Percentiles rank a stretch among this genome's conserved stretches.
Evolutionary conservation across 37 sponge, comb jelly and placozoan genomes (phyloP).

Genomic region (Geodia barretti): DNA sequence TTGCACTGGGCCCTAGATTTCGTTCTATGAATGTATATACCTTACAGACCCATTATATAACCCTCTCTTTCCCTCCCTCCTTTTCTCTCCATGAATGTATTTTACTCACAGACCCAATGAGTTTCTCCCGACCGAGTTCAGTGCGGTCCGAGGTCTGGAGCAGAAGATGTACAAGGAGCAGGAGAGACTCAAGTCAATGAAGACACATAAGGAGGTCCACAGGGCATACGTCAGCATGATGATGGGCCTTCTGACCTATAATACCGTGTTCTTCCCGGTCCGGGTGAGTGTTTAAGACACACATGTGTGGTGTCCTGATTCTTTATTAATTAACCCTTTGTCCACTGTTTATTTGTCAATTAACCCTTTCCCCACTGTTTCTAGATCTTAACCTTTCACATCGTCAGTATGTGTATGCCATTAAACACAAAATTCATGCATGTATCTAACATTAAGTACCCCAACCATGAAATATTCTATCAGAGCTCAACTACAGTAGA

Average conservation of each 20-base stretch:
- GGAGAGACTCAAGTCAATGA: slow-evolving; percentile 18
- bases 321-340: too few species aligned
- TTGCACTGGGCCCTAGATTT: background rate
- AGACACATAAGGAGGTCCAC: slow-evolving; percentile 37
- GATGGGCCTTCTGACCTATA: slow-evolving; percentile 32
- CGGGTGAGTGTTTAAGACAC: slow-evolving; percentile 42
- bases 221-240: slow-evolving; percentile 40
- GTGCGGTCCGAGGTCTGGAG: slow-evolving; percentile 54
- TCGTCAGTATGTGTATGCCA: too few species aligned
- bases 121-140: slow-evolving; percentile 74
- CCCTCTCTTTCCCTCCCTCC: slow-evolving; percentile 15
- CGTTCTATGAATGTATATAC: background rate
- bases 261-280: slow-evolving; percentile 71
- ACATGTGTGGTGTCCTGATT: too few species aligned
- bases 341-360: too few species aligned
- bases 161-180: slow-evolving; percentile 74
- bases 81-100: slow-evolving; percentile 6
- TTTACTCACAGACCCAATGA: slow-evolving; percentile 54
- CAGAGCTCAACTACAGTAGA: too few species aligned
- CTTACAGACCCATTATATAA: background rate
- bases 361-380: too few species aligned
- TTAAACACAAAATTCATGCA: too few species aligned
- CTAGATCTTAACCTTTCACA: too few species aligned
- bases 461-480: too few species aligned
- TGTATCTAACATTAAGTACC: too few species aligned